phyloP scores from a whole-genome alignment of 2,113 vertebrate species.

The Neotoma lepida region DNA sequence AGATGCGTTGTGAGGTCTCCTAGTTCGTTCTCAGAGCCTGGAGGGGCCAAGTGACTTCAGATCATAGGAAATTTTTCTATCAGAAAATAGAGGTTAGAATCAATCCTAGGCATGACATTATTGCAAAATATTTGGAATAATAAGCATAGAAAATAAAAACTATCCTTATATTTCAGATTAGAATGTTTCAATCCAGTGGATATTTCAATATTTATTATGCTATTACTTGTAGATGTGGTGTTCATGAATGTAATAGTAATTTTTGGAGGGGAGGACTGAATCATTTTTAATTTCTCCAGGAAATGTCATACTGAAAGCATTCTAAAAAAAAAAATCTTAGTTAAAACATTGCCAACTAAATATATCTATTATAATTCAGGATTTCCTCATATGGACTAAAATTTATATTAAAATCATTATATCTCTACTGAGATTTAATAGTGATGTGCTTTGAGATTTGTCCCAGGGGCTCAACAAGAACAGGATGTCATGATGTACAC shows the following conservation, averaged over 20 bases:
- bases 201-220: conserved; percentile 12
- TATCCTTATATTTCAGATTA: background rate
- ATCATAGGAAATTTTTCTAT: background rate
- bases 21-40: background rate
- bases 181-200: conserved; percentile 15
- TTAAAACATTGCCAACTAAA: conserved; percentile 34
- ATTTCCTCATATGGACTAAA: background rate
- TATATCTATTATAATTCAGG: background rate
- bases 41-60: background rate
- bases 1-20: background rate
- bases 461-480: background rate
- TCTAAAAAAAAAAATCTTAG: background rate
- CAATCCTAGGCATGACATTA: background rate
- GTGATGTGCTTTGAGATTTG: background rate
- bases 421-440: background rate
- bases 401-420: conserved; percentile 17
- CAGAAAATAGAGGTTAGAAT: background rate
- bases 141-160: conserved; percentile 31
- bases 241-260: background rate
- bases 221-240: background rate
- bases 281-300: conserved; percentile 31
- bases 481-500: background rate
- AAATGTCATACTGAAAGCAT: conserved; percentile 2
- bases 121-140: background rate
- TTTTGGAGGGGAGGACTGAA: background rate